These are phyloP conservation scores for Mormyrops attenuatus DNA, from an alignment of 2,797 vertebrate genomes.

Conservation along the genomic window DNA sequence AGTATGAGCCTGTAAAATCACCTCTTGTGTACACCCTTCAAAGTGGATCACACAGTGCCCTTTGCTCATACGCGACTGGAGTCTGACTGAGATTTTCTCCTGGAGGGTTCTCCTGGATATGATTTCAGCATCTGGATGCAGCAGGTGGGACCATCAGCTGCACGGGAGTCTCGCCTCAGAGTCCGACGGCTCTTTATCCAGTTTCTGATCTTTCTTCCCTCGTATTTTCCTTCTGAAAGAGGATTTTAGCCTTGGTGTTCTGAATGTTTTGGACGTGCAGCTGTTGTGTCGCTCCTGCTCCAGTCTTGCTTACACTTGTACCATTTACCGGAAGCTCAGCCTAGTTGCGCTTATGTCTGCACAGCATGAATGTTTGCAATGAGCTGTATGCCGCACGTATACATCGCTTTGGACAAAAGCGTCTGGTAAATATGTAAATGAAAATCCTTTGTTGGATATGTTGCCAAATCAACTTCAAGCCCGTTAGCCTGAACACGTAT, in stretches of 20 bases:
- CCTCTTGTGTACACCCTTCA: neutral
- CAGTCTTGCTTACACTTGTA: neutral
- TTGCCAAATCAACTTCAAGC: neutral
- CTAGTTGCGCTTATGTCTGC: too few species aligned
- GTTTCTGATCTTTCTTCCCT: neutral
- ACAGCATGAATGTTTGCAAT: neutral
- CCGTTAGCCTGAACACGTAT: neutral
- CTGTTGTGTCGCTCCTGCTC: neutral
- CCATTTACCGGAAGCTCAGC: neutral
- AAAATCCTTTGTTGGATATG: neutral
- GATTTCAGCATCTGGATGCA: neutral
- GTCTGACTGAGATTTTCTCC: neutral
- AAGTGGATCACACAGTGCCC: neutral
- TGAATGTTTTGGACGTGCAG: neutral
- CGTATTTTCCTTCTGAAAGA: neutral
- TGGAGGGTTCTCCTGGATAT: neutral
- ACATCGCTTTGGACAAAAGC: neutral
- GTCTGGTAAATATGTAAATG: neutral
- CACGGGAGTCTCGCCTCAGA: neutral
- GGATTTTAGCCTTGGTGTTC: neutral
- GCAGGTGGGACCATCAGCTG: neutral
- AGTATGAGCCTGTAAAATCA: neutral
- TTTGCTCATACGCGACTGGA: neutral
- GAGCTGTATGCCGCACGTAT: neutral
- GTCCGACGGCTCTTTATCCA: neutral